These are phyloP conservation scores for Chaitophorus viminalis DNA, from an alignment of 2,888 invertebrate genomes.

Conservation along the genomic window DNA sequence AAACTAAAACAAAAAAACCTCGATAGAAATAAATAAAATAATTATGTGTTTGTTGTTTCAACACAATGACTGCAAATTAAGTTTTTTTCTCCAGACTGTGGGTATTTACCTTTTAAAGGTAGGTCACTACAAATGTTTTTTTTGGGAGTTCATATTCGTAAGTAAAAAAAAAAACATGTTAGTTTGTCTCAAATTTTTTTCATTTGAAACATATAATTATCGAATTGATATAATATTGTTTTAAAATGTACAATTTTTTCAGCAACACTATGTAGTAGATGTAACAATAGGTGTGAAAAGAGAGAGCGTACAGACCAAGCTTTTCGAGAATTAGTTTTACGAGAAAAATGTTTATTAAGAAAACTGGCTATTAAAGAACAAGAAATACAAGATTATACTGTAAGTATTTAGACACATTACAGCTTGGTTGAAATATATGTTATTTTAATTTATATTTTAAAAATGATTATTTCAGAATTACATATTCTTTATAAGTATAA, in stretches of 20 bases:
- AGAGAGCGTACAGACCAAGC: constrained; percentile 47
- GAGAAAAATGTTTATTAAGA: constrained; percentile 92
- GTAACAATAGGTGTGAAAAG: constrained; percentile 55
- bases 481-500: not conserved
- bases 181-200: constrained; percentile 26
- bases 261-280: constrained; percentile 56
- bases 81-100: constrained; percentile 47
- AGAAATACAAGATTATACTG: constrained; percentile 95
- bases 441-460: no score
- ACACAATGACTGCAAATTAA: constrained; percentile 52
- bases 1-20: not conserved
- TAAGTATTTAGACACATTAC: constrained; percentile 71
- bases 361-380: constrained; percentile 95
- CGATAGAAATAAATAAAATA: not conserved
- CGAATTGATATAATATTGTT: constrained; percentile 21
- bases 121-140: constrained; percentile 53
- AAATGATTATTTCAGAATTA: not conserved
- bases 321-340: constrained; percentile 68
- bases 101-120: constrained; percentile 51
- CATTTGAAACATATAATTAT: constrained; percentile 1
- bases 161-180: constrained; percentile 49
- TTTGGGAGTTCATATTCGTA: constrained; percentile 49
- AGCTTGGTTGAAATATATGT: no score
- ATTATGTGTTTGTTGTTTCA: constrained; percentile 17
- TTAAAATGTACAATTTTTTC: constrained; percentile 36